Conservation (phyloP, 2,888 invertebrate genomes). For the Andrena marginata region DNA sequence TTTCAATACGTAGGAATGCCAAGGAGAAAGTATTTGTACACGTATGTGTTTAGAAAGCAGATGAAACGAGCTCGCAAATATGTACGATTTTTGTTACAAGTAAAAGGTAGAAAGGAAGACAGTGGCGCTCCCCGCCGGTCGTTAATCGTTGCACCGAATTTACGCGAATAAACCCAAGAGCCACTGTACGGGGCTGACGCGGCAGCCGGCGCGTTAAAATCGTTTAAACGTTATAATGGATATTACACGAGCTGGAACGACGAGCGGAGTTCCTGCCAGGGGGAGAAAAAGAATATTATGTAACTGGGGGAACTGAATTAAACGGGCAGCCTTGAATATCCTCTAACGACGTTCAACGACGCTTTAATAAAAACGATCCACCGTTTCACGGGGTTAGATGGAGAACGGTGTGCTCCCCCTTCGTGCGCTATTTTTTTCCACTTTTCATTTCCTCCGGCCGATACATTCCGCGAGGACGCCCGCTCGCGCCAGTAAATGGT, state of each 20-base stretch:
- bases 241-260: conserved; percentile 28
- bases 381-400: neutral
- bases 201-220: conserved; percentile 31
- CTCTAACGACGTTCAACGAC: conserved; percentile 27
- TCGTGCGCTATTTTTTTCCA: conserved; percentile 6
- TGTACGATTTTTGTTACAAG: too few relatives aligned
- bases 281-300: conserved; percentile 29
- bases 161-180: neutral
- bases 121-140: too few relatives aligned
- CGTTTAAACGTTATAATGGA: conserved; percentile 54
- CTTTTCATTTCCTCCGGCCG: neutral
- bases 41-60: too few relatives aligned
- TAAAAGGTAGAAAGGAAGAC: too few relatives aligned
- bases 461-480: neutral
- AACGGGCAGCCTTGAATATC: conserved; percentile 42
- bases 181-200: neutral
- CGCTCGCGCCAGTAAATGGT: conserved; percentile 16
- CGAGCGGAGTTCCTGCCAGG: neutral
- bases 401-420: neutral
- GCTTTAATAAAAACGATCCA: conserved; percentile 35
- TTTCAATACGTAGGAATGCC: conserved; percentile 20
- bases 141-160: neutral
- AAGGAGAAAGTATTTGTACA: too few relatives aligned
- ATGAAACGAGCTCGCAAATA: too few relatives aligned
- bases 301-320: conserved; percentile 30